Evolutionary conservation across 2,113 vertebrate species (phyloP).

Genomic region (Gallinago media): DNA sequence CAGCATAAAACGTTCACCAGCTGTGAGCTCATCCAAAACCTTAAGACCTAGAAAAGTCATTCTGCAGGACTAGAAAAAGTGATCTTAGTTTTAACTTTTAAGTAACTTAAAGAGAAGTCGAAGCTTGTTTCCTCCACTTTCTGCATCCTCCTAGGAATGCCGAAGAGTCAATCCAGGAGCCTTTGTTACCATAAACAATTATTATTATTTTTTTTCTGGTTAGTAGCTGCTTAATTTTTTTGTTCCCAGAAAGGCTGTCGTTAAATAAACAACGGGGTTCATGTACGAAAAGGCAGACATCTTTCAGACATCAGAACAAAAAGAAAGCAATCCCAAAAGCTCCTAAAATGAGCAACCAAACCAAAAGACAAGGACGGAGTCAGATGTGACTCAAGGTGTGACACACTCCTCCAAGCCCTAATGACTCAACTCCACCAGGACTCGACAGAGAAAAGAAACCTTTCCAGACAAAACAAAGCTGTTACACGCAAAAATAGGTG

Average conservation of each 20-base stretch:
- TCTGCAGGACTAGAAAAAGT: slow-evolving; percentile 47
- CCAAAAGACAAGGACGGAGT: neutral
- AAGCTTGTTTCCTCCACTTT: neutral
- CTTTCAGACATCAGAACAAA: neutral
- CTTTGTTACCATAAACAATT: neutral
- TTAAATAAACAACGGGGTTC: slow-evolving; percentile 34
- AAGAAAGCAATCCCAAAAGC: neutral
- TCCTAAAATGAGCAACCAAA: neutral
- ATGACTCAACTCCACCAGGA: neutral
- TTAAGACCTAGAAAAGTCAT: neutral
- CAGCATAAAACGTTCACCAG: slow-evolving; percentile 3
- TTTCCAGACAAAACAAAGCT: neutral
- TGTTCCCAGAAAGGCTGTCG: slow-evolving; percentile 9
- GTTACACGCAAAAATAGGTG: neutral
- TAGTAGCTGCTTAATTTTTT: neutral
- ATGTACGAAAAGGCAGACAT: neutral
- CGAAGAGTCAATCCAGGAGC: neutral
- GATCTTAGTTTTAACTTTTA: neutral
- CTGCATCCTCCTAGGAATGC: neutral
- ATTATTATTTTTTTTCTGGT: neutral
- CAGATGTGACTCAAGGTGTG: slow-evolving; percentile 4
- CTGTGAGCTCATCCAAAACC: neutral
- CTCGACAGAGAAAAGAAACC: neutral
- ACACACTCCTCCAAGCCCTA: neutral
- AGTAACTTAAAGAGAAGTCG: neutral